These are phyloP conservation scores for Endotricha flammealis DNA, from an alignment of 2,888 invertebrate genomes.

Conservation along the genomic window DNA sequence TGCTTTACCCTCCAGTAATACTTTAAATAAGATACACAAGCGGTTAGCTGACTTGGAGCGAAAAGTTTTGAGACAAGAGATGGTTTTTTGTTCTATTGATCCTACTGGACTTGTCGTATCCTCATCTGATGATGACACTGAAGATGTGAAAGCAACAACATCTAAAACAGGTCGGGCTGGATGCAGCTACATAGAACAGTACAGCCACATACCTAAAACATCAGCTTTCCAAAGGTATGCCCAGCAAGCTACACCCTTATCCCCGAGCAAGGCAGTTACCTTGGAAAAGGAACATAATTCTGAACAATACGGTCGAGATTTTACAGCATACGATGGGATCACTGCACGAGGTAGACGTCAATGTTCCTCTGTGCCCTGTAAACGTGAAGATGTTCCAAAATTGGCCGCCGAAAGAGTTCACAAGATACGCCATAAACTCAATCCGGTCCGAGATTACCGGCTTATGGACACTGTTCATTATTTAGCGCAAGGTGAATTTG, in stretches of 20 bases:
- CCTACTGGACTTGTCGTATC: conserved; percentile 46
- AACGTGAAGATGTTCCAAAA: conserved; percentile 56
- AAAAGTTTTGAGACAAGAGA: conserved; percentile 58
- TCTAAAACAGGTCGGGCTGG: conserved; percentile 43
- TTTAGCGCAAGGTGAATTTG: conserved; percentile 70
- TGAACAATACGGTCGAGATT: conserved; percentile 67
- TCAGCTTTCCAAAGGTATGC: conserved; percentile 66
- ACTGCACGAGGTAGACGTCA: conserved; percentile 64
- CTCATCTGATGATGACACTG: conserved; percentile 56
- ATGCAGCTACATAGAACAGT: conserved; percentile 66
- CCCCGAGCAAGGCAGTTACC: conserved; percentile 58
- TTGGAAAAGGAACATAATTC: conserved; percentile 67
- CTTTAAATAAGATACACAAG: conserved; percentile 42
- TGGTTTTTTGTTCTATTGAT: conserved; percentile 56
- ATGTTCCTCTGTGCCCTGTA: conserved; percentile 63
- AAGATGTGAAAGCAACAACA: conserved; percentile 35
- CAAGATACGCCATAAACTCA: conserved; percentile 66
- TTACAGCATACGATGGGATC: conserved; percentile 66
- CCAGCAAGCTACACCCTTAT: conserved; percentile 49
- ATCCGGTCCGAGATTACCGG: conserved; percentile 67
- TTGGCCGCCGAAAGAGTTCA: conserved; percentile 64
- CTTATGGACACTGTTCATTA: conserved; percentile 73
- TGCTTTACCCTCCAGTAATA: conserved; percentile 26
- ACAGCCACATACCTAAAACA: conserved; percentile 64
- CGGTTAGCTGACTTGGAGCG: conserved; percentile 55